Percentiles rank a stretch among this genome's conserved stretches.
Evolutionary conservation across 2,113 vertebrate genomes (phyloP).

Genomic region (Peromyscus maniculatus): DNA sequence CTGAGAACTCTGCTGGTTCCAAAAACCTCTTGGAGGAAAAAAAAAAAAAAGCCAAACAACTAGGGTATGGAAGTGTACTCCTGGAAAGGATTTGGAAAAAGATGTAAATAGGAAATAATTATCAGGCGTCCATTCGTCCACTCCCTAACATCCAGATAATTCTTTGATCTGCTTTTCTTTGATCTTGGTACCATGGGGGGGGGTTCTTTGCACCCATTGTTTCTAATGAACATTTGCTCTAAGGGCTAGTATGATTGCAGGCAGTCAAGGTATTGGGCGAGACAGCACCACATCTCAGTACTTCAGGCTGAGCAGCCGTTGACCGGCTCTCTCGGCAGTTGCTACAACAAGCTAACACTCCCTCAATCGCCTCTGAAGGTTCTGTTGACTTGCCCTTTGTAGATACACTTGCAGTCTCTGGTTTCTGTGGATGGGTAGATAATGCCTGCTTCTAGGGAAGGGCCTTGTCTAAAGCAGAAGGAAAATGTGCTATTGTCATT

Average conservation of each 20-base stretch:
- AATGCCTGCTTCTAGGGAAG: neutral
- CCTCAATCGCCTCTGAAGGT: fast-evolving
- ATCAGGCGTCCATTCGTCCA: neutral
- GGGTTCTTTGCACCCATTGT: neutral
- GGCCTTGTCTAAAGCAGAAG: neutral
- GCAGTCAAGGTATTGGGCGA: neutral
- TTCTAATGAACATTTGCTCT: slow-evolving; percentile 37
- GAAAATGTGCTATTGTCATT: neutral
- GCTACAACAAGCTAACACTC: neutral
- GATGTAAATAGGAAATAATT: slow-evolving; percentile 63
- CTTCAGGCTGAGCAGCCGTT: neutral
- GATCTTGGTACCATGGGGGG: neutral
- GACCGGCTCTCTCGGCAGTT: neutral
- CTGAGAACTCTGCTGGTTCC: slow-evolving; percentile 11
- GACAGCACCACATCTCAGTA: neutral
- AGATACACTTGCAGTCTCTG: neutral
- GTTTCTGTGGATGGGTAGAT: neutral
- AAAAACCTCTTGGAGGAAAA: neutral
- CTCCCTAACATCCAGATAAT: neutral
- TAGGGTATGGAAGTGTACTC: neutral
- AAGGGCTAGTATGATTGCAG: neutral
- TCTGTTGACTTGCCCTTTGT: slow-evolving; percentile 14
- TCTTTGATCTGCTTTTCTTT: slow-evolving; percentile 60
- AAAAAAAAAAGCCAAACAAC: neutral
- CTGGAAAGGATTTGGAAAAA: slow-evolving; percentile 5